Conservation (phyloP, 1,140 invertebrate genomes). For the Batillaria attramentaria region DNA sequence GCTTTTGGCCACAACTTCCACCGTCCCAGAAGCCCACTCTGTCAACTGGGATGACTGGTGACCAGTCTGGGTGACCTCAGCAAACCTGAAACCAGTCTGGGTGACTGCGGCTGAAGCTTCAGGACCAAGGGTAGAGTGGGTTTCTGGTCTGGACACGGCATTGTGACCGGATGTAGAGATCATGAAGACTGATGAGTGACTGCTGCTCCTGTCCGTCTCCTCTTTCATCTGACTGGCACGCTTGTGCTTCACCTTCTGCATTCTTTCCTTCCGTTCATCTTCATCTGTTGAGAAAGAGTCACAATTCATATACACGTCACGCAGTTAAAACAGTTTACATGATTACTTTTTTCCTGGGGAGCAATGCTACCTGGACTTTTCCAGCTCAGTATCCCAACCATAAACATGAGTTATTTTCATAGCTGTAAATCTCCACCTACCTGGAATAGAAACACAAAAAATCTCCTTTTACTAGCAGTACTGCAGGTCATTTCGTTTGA, state of each 20-base stretch:
- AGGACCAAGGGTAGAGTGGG: too few relatives aligned
- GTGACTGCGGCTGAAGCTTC: too few relatives aligned
- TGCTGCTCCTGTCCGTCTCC: background rate
- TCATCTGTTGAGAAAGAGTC: slow-evolving; percentile 15
- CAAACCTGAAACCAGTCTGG: slow-evolving; percentile 5
- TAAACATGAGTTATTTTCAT: too few relatives aligned
- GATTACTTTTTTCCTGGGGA: too few relatives aligned
- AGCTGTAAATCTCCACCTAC: too few relatives aligned
- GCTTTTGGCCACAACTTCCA: background rate
- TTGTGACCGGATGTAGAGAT: background rate
- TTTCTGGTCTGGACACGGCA: background rate
- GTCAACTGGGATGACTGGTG: background rate
- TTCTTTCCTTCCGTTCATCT: slow-evolving; percentile 18
- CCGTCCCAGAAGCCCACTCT: background rate
- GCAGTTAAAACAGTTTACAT: background rate
- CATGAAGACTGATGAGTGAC: background rate
- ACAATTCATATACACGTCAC: background rate
- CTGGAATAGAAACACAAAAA: too few relatives aligned
- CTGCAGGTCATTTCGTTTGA: too few relatives aligned
- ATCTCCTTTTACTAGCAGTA: too few relatives aligned
- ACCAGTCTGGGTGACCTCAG: background rate
- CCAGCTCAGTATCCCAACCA: too few relatives aligned
- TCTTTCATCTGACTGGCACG: background rate
- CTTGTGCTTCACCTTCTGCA: background rate
- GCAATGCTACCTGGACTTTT: too few relatives aligned